Percentiles rank a stretch among this genome's conserved stretches.
These are phyloP conservation scores for Calephelis nemesis DNA, from an alignment of 1,140 invertebrate species.

Conservation along the genomic window DNA sequence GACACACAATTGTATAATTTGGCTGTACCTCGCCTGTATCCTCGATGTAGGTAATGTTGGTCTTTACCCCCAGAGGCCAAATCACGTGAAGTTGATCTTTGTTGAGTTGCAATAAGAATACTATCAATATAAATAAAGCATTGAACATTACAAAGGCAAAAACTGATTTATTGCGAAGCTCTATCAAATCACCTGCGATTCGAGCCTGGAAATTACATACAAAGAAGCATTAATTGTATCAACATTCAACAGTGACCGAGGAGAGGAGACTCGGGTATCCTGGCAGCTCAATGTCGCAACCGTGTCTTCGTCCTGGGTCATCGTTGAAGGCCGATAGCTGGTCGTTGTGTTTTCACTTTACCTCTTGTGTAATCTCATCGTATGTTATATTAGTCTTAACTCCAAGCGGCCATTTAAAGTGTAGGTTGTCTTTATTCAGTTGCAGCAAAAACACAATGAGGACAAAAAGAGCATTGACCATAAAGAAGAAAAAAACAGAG, in stretches of 20 bases:
- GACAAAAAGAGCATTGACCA: constrained; percentile 98
- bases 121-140: constrained; percentile 98
- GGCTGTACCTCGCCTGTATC: constrained; percentile 91
- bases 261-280: constrained; percentile 25
- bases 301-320: constrained; percentile 53
- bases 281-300: background rate
- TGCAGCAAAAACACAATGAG: constrained; percentile 98
- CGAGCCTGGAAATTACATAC: constrained; percentile 86
- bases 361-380: constrained; percentile 92
- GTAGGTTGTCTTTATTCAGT: constrained; percentile 96
- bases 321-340: constrained; percentile 69
- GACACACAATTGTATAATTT: constrained; percentile 70
- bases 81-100: constrained; percentile 97
- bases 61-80: constrained; percentile 96
- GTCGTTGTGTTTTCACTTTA: constrained; percentile 80
- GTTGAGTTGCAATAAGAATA: constrained; percentile 98
- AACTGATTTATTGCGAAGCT: constrained; percentile 96
- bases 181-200: constrained; percentile 92
- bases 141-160: constrained; percentile 99
- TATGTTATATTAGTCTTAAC: constrained; percentile 96
- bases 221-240: constrained; percentile 68
- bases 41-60: constrained; percentile 95
- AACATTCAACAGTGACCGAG: constrained; percentile 74
- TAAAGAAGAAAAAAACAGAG: constrained; percentile 97
- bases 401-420: constrained; percentile 96